Conservation (phyloP, 92 coral and sea anemone species). For the Actinernus sp. region DNA sequence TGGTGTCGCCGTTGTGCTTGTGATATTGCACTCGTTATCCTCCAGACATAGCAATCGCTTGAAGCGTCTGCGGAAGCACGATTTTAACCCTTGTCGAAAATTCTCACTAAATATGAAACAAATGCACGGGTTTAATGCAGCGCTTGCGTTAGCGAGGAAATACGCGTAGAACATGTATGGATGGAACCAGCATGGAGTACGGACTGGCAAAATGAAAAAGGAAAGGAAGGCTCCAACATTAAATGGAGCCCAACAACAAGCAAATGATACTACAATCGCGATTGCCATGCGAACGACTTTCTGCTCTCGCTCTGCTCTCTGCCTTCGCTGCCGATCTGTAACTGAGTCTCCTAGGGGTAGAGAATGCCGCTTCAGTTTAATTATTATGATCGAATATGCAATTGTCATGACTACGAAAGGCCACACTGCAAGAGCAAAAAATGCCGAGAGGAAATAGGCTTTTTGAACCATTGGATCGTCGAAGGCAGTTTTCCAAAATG, state of each 20-base stretch:
- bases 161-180: neutral
- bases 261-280: conserved; percentile 23
- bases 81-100: conserved; percentile 28
- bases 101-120: conserved; percentile 35
- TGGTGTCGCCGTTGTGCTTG: neutral
- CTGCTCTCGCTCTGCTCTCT: conserved; percentile 19
- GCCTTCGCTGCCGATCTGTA: conserved; percentile 29
- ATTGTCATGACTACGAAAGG: conserved; percentile 18
- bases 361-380: conserved; percentile 23
- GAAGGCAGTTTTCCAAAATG: neutral
- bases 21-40: neutral
- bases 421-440: neutral
- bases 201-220: neutral
- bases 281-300: conserved; percentile 33
- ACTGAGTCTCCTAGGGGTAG: conserved; percentile 25
- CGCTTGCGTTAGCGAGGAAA: conserved; percentile 1
- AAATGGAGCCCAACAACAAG: conserved; percentile 15
- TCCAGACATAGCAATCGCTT: neutral
- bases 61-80: neutral
- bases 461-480: neutral
- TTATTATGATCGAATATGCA: conserved; percentile 22
- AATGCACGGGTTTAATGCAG: conserved; percentile 29
- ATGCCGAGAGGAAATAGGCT: conserved; percentile 1
- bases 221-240: neutral
- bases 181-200: neutral